Conservation (phyloP, 2,888 invertebrate genomes). For the Aphodius sticticus region DNA sequence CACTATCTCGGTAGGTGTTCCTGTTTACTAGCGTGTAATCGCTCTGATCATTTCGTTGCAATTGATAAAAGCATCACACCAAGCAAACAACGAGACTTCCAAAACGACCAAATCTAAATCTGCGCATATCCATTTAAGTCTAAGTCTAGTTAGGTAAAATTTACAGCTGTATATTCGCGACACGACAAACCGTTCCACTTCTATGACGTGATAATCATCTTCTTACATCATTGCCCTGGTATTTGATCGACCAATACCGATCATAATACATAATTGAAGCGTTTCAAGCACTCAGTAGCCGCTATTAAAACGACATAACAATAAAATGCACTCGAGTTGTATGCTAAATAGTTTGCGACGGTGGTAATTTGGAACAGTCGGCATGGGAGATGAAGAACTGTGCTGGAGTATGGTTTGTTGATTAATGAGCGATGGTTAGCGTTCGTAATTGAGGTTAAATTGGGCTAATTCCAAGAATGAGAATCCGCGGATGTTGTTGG, state of each 20-base stretch:
- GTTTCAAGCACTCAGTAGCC: constrained; percentile 6
- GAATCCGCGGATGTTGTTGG: too few relatives aligned
- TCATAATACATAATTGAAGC: not conserved
- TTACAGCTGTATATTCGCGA: constrained; percentile 6
- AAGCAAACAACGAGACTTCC: too few relatives aligned
- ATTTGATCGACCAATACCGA: not conserved
- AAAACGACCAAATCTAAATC: too few relatives aligned
- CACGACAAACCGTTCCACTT: not conserved
- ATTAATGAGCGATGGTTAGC: too few relatives aligned
- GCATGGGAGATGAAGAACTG: too few relatives aligned
- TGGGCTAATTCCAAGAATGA: too few relatives aligned
- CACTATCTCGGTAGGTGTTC: constrained; percentile 14
- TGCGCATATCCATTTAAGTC: too few relatives aligned
- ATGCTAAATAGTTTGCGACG: not conserved
- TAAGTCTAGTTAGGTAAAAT: not conserved
- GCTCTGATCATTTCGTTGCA: too few relatives aligned
- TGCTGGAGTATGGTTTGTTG: too few relatives aligned
- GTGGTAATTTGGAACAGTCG: too few relatives aligned
- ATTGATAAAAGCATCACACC: too few relatives aligned
- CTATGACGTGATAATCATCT: not conserved
- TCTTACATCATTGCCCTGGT: constrained; percentile 17
- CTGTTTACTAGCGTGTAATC: not conserved
- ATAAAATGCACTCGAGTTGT: constrained; percentile 7
- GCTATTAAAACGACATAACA: constrained; percentile 18
- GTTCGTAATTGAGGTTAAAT: too few relatives aligned